These are phyloP conservation scores for Cataglyphis livida DNA, from an alignment of 2,888 invertebrate genomes.

Conservation along the genomic window DNA sequence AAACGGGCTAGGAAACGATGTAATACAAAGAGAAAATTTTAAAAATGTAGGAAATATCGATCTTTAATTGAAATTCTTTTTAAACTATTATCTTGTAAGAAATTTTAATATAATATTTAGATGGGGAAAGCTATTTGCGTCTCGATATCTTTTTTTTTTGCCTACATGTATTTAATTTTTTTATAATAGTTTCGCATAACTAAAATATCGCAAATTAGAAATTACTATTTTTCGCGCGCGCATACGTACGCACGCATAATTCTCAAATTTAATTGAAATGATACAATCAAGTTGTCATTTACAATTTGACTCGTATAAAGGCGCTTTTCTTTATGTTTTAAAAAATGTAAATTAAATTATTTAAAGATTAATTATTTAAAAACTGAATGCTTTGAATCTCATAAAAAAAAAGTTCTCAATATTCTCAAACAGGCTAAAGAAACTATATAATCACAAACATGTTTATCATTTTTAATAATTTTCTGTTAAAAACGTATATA, in stretches of 20 bases:
- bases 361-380: neutral
- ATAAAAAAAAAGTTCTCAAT: neutral
- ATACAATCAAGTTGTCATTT: neutral
- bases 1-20: constrained; percentile 90
- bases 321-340: neutral
- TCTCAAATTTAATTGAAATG: neutral
- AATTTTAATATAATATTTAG: too few species aligned
- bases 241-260: neutral
- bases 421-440: neutral
- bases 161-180: too few species aligned
- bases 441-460: neutral
- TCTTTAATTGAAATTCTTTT: too few species aligned
- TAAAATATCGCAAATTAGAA: too few species aligned
- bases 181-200: too few species aligned
- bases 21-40: too few species aligned
- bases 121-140: too few species aligned
- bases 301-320: neutral
- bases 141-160: too few species aligned
- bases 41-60: too few species aligned
- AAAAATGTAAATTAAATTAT: neutral
- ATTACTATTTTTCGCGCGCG: too few species aligned
- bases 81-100: too few species aligned
- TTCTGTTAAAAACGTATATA: neutral
- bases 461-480: neutral
- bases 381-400: neutral